Evolutionary conservation across 2,113 vertebrate genomes (phyloP).

Genomic region (Narcine bancroftii): DNA sequence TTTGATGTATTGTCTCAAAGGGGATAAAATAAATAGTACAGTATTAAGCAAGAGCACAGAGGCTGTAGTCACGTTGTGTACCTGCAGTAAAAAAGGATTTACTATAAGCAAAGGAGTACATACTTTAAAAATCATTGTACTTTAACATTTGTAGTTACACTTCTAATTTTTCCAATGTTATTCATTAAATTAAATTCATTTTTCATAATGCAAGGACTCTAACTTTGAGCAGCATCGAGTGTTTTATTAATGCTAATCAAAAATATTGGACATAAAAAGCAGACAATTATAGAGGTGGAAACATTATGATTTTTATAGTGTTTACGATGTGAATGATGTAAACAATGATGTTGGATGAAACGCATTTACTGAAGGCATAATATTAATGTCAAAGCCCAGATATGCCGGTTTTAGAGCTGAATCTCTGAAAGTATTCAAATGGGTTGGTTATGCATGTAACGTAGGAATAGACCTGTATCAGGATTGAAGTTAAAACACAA

Average conservation of each 20-base stretch:
- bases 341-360: background rate
- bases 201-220: background rate
- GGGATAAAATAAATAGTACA: background rate
- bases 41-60: background rate
- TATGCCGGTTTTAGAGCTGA: background rate
- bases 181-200: background rate
- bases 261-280: no score
- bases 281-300: no score
- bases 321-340: background rate
- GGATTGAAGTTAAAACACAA: no score
- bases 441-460: background rate
- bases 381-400: background rate
- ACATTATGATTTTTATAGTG: no score
- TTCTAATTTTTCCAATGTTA: background rate
- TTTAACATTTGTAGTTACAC: background rate
- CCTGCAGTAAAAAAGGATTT: background rate
- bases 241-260: no score
- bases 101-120: background rate
- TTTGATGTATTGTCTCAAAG: background rate
- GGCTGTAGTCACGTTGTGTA: background rate
- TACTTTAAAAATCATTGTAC: background rate
- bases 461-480: background rate
- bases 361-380: background rate
- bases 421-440: background rate
- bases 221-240: no score